Evolutionary conservation across 2,113 vertebrate genomes (phyloP), one percentile per base, ranked within the genome.

Genomic region (Maylandia zebra): DNA sequence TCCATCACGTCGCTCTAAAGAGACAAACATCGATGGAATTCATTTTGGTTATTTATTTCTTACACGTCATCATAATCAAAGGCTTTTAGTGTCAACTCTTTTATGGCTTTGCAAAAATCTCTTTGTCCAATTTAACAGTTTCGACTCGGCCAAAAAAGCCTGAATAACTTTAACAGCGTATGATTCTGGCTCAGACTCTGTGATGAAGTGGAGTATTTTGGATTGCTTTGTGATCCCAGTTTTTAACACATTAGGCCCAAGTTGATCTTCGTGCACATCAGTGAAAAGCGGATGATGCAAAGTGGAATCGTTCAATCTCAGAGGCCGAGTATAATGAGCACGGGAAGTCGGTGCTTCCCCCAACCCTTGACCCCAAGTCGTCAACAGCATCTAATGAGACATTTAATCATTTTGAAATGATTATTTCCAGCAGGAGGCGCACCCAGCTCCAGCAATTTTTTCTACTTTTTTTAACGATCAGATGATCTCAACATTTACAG

Each of bases 151-250:
- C 96, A 76, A 95, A 94, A 94, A 93, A 93, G 88, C 86, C 93
- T 97, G 97, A 97, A 95, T 97, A 95, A 97, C 93, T 96, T 94
- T 95, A 95, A 94, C 92, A 94, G 82, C 89, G 91, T 95, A 93
- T 91, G 94, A 95, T 94, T 95, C 94, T 97, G 96, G 96, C 96
- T 95, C 34, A 74, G 84, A 34, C 85, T 91, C 43, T 76, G 3
- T 94, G 94, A 97, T 97, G 95, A 97, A 97, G 97, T 96, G 96
- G 96, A 96, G 87, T 81, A 88, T 91, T 90, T 93, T 96, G 96
- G 96, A 94, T 93, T 55, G 84, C 91, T 94, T 90, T 93, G 94
- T 96, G 93, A 95, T 96, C 95, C 95, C 95, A 91, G 81, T 93
- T 96, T 95, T 91, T 91, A 92, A 96, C 94, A 92, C 83, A 53